These are phyloP conservation scores for Coenobita brevimanus DNA, from an alignment of 1,140 invertebrate genomes.

Conservation along the genomic window DNA sequence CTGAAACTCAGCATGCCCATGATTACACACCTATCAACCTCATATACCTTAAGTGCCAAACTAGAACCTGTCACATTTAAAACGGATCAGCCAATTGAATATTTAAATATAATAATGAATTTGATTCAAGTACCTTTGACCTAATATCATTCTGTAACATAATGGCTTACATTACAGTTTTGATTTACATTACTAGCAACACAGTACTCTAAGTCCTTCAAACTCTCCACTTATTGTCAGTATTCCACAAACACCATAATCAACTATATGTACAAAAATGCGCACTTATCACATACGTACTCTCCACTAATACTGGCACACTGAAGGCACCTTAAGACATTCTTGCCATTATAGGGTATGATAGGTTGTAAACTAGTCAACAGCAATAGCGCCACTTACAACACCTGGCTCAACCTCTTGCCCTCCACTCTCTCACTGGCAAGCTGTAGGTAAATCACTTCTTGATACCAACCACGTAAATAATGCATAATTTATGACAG, in stretches of 20 bases:
- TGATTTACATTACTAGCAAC: slow-evolving; percentile 58
- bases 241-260: slow-evolving; percentile 47
- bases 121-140: slow-evolving; percentile 55
- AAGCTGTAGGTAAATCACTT: no score
- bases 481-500: no score
- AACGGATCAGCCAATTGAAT: slow-evolving; percentile 38
- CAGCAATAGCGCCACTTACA: no score
- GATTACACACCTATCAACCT: no score
- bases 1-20: no score
- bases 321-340: slow-evolving; percentile 65
- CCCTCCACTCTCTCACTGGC: no score
- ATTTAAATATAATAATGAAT: slow-evolving; percentile 20
- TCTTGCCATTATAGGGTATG: slow-evolving; percentile 48
- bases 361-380: neutral
- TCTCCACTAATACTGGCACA: slow-evolving; percentile 66
- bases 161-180: slow-evolving; percentile 58
- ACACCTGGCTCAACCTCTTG: no score
- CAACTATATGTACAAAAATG: slow-evolving; percentile 61
- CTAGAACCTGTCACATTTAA: slow-evolving; percentile 14
- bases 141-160: slow-evolving; percentile 49
- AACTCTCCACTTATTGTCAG: slow-evolving; percentile 59
- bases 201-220: slow-evolving; percentile 49
- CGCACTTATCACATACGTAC: slow-evolving; percentile 62
- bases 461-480: no score
- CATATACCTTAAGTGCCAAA: neutral